phyloP scores from a whole-genome alignment of 2,888 invertebrate genomes.

The Antitype chi region DNA sequence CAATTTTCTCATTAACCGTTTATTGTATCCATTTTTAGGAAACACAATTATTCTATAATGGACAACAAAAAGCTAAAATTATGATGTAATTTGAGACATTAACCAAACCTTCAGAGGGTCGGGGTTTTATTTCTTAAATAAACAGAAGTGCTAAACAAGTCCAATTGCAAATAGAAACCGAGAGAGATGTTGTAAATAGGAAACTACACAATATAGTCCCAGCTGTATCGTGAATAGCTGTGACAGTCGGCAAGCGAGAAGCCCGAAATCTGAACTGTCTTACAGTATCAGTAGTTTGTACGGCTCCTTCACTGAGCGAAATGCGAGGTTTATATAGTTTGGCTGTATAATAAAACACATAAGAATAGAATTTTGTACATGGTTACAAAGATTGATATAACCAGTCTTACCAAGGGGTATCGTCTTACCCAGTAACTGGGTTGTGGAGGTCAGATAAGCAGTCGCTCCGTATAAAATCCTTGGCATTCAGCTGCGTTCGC shows the following conservation, averaged over 20 bases:
- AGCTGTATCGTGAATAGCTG: conserved; percentile 37
- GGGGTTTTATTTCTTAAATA: conserved; percentile 18
- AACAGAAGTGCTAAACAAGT: conserved; percentile 8
- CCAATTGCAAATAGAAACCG: conserved; percentile 21
- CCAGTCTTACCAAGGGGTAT: neutral
- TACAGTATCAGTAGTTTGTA: conserved; percentile 26
- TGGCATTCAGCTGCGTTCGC: too few species aligned
- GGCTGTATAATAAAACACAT: conserved; percentile 2
- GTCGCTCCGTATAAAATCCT: neutral
- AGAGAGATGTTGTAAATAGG: conserved; percentile 21
- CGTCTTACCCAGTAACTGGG: neutral
- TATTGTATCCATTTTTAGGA: neutral
- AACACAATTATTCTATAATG: neutral
- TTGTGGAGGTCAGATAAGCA: neutral
- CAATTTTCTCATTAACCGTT: conserved; percentile 5
- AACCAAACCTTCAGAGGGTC: neutral
- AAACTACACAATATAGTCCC: conserved; percentile 29
- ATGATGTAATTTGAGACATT: neutral
- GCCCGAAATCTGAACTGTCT: conserved; percentile 28
- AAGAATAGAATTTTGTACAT: neutral
- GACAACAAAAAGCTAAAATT: neutral
- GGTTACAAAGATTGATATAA: neutral
- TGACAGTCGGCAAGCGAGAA: conserved; percentile 21
- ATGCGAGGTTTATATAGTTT: conserved; percentile 4
- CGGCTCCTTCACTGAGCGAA: conserved; percentile 12